A percentile compares a stretch with the other conserved stretches of the same genome.
These are phyloP conservation scores for Pachypsylla venusta DNA, from an alignment of 1,140 invertebrate genomes.

Conservation along the genomic window DNA sequence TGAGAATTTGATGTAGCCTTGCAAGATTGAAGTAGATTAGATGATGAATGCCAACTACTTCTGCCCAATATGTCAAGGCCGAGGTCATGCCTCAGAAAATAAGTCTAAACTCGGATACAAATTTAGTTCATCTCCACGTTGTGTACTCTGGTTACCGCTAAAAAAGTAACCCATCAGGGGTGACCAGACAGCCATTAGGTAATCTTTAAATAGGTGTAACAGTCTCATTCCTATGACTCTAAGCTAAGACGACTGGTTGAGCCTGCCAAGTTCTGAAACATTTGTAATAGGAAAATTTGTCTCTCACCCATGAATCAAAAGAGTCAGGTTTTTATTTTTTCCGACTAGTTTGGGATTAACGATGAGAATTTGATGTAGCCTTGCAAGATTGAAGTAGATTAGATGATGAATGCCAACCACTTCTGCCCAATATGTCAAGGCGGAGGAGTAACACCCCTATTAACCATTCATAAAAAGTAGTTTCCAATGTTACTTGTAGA, in stretches of 20 bases:
- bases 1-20: slow-evolving; percentile 16
- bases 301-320: slow-evolving; percentile 7
- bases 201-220: too few relatives aligned
- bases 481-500: too few relatives aligned
- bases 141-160: too few relatives aligned
- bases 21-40: slow-evolving; percentile 13
- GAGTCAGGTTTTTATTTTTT: not conserved
- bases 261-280: not conserved
- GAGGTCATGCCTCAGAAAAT: too few relatives aligned
- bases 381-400: slow-evolving; percentile 13
- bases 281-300: not conserved
- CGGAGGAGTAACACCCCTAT: too few relatives aligned
- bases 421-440: slow-evolving; percentile 7
- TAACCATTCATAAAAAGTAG: too few relatives aligned
- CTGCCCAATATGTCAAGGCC: not conserved
- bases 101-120: too few relatives aligned
- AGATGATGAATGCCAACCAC: not conserved
- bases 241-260: too few relatives aligned
- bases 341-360: slow-evolving; percentile 17
- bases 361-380: slow-evolving; percentile 16
- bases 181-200: too few relatives aligned
- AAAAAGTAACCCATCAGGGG: too few relatives aligned
- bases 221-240: too few relatives aligned
- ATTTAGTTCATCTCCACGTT: too few relatives aligned
- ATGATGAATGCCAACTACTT: not conserved